Percentiles rank a stretch among this genome's conserved stretches.
Conservation (phyloP, 2,113 vertebrate genomes). For the Anser cygnoides region DNA sequence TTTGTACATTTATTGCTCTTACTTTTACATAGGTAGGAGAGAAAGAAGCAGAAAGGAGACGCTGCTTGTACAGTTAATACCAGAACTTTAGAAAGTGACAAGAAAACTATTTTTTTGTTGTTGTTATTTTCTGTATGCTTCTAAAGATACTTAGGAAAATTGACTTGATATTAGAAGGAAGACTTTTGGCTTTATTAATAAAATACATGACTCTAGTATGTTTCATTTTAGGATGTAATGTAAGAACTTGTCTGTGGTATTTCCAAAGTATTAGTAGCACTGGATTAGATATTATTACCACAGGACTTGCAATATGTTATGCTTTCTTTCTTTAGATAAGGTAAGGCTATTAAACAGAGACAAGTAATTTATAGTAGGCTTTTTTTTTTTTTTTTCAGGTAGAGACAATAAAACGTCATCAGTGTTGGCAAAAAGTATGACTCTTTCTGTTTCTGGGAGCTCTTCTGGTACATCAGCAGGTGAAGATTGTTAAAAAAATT, state of each 20-base stretch:
- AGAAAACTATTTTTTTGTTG: not conserved
- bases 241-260: not conserved
- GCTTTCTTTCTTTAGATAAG: not conserved
- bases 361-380: constrained; percentile 1
- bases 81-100: not conserved
- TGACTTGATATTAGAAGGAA: not conserved
- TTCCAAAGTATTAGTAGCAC: not conserved
- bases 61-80: not conserved
- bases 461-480: constrained; percentile 76
- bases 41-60: not conserved
- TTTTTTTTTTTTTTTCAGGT: constrained; percentile 79
- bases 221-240: not conserved
- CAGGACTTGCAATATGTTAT: not conserved
- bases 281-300: not conserved
- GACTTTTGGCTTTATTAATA: not conserved
- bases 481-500: constrained; percentile 47
- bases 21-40: not conserved
- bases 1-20: not conserved
- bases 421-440: constrained; percentile 80
- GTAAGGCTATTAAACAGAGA: not conserved
- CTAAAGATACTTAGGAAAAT: not conserved
- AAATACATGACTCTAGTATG: not conserved
- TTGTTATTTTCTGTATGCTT: not conserved
- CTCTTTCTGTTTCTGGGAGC: constrained; percentile 80
- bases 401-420: constrained; percentile 87